Percentiles rank a stretch among this genome's conserved stretches.
phyloP scores from a whole-genome alignment of 2,113 vertebrate species.

The Colius striatus region DNA sequence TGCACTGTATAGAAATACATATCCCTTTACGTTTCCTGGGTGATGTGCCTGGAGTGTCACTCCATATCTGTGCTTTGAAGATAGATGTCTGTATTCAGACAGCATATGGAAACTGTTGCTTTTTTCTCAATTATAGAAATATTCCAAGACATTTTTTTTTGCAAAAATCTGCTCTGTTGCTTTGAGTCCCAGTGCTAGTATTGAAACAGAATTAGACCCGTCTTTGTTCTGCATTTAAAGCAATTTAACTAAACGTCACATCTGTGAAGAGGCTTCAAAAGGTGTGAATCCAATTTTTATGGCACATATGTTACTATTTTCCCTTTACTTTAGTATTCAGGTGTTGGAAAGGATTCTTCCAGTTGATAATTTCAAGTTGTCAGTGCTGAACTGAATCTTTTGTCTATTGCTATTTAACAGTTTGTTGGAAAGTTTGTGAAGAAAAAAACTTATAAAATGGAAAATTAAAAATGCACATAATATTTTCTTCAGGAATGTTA shows the following conservation, averaged over 20 bases:
- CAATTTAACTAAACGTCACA: neutral
- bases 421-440: neutral
- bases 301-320: neutral
- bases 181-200: neutral
- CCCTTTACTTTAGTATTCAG: neutral
- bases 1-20: neutral
- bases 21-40: neutral
- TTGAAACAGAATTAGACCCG: neutral
- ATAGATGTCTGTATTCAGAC: neutral
- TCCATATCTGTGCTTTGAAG: neutral
- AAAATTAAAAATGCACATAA: neutral
- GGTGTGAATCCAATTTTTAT: neutral
- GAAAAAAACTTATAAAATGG: neutral
- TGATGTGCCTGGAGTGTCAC: neutral
- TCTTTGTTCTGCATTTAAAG: neutral
- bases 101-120: neutral
- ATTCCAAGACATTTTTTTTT: neutral
- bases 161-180: neutral
- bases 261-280: neutral
- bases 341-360: neutral
- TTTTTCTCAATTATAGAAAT: neutral
- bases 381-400: neutral
- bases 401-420: neutral
- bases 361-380: neutral
- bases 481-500: conserved; percentile 88